These are phyloP conservation scores for Speoplatyrhinus poulsoni DNA, from an alignment of 2,113 vertebrate genomes.

Conservation along the genomic window DNA sequence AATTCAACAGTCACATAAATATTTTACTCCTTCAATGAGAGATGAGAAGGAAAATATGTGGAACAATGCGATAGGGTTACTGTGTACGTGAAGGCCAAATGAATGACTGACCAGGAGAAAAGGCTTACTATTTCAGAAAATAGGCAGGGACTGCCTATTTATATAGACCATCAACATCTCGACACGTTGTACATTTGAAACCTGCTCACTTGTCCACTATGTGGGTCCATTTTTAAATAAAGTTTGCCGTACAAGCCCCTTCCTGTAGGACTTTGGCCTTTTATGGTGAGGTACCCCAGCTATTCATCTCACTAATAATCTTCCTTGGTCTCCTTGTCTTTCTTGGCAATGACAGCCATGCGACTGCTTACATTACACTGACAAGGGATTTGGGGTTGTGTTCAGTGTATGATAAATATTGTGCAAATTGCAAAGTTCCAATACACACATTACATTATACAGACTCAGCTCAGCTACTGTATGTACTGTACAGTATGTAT, in stretches of 20 bases:
- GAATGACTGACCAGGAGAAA: slow-evolving; percentile 36
- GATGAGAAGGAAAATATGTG: slow-evolving; percentile 54
- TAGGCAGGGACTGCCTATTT: slow-evolving; percentile 10
- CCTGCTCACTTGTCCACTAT: not conserved
- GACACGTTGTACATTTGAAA: no score
- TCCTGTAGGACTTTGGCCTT: slow-evolving; percentile 57
- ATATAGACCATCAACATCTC: slow-evolving; percentile 14
- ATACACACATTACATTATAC: slow-evolving; percentile 34
- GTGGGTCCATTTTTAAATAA: no score
- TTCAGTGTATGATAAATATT: slow-evolving; percentile 59
- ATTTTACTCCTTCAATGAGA: slow-evolving; percentile 68
- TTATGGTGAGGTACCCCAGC: slow-evolving; percentile 71
- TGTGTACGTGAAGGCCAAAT: slow-evolving; percentile 36
- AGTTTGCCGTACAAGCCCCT: slow-evolving; percentile 45
- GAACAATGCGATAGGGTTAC: slow-evolving; percentile 51
- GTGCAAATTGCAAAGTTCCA: slow-evolving; percentile 39
- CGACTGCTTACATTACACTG: slow-evolving; percentile 53
- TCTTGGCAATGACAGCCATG: slow-evolving; percentile 44
- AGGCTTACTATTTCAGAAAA: slow-evolving; percentile 2
- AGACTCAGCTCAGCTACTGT: slow-evolving; percentile 12
- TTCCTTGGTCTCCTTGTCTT: slow-evolving; percentile 36
- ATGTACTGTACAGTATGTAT: not conserved
- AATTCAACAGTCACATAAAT: slow-evolving; percentile 70
- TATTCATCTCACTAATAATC: slow-evolving; percentile 49
- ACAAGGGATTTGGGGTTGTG: slow-evolving; percentile 28